These are phyloP conservation scores for Netelia inedita DNA, from an alignment of 2,888 invertebrate genomes.

Conservation along the genomic window DNA sequence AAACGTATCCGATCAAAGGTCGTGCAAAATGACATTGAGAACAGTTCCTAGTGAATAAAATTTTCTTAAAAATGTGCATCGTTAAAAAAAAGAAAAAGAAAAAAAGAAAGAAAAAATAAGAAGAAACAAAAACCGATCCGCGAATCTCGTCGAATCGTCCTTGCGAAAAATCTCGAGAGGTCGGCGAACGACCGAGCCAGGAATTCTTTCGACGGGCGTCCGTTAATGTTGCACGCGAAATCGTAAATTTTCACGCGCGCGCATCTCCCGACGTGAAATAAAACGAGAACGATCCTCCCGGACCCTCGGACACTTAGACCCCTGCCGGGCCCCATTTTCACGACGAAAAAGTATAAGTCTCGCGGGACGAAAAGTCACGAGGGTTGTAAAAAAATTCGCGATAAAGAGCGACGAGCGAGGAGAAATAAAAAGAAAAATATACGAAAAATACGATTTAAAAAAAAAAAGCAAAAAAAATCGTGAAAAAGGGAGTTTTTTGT, in stretches of 20 bases:
- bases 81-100: background rate
- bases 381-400: background rate
- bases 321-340: conserved; percentile 24
- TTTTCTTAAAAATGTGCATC: background rate
- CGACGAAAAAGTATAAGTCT: conserved; percentile 25
- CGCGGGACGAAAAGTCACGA: background rate
- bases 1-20: background rate
- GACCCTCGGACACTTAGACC: background rate
- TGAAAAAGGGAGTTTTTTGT: background rate
- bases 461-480: background rate
- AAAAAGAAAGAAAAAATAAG: background rate
- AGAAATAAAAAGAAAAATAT: background rate
- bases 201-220: conserved; percentile 25
- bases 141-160: no score
- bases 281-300: background rate
- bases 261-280: conserved; percentile 3
- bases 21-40: background rate
- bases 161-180: background rate
- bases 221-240: conserved; percentile 28
- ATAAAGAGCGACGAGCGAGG: background rate
- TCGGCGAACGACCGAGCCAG: conserved; percentile 49
- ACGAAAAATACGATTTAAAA: background rate
- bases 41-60: background rate
- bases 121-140: background rate
- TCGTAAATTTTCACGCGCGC: conserved; percentile 43